phyloP scores from a whole-genome alignment of 2,888 invertebrate genomes.

The Portevinia maculata region DNA sequence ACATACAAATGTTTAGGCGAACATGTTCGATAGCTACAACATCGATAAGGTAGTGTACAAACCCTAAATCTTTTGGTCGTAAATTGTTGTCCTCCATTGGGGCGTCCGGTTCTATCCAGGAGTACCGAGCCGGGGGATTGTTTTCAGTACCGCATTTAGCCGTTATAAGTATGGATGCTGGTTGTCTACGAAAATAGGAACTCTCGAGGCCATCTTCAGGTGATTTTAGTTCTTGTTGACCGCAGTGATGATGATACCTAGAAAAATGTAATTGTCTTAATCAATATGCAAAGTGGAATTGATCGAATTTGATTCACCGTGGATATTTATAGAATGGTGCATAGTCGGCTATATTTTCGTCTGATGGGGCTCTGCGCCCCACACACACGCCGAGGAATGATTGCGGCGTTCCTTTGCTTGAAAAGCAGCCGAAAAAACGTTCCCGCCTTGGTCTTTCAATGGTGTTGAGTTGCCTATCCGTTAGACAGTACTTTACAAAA shows the following conservation, averaged over 20 bases:
- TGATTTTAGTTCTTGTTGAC: slow-evolving; percentile 75
- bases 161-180: slow-evolving; percentile 88
- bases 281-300: not conserved
- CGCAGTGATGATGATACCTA: slow-evolving; percentile 79
- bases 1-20: slow-evolving; percentile 30
- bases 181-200: slow-evolving; percentile 91
- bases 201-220: slow-evolving; percentile 89
- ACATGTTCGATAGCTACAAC: slow-evolving; percentile 12
- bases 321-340: slow-evolving; percentile 92
- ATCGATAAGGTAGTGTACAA: slow-evolving; percentile 58
- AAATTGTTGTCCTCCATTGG: slow-evolving; percentile 76
- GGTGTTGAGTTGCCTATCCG: slow-evolving; percentile 91
- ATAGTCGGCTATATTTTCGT: slow-evolving; percentile 93
- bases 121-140: slow-evolving; percentile 50
- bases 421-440: slow-evolving; percentile 93
- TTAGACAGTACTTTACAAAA: slow-evolving; percentile 90
- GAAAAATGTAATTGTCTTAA: not conserved
- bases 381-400: slow-evolving; percentile 94
- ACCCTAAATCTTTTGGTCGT: slow-evolving; percentile 79
- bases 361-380: slow-evolving; percentile 92
- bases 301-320: slow-evolving; percentile 83
- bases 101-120: slow-evolving; percentile 71
- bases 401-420: slow-evolving; percentile 83
- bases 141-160: slow-evolving; percentile 83
- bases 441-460: slow-evolving; percentile 86